Percentiles rank a stretch among this genome's conserved stretches.
Evolutionary conservation across 2,797 vertebrate species (phyloP).

Genomic region (Darevskia mixta): DNA sequence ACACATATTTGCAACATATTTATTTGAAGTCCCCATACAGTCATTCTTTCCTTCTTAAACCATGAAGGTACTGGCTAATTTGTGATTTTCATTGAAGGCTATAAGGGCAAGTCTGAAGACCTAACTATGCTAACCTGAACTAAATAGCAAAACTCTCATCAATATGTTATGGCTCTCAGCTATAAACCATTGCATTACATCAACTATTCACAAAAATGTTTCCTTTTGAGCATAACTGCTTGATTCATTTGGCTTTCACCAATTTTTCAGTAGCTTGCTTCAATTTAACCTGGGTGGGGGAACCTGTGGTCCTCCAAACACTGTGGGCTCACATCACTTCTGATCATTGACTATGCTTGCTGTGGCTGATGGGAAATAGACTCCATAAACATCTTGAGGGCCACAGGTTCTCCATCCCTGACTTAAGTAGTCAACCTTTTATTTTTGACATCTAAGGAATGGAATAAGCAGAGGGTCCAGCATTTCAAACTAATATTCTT

Average conservation of each 20-base stretch:
- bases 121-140: background rate
- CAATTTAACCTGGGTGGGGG: background rate
- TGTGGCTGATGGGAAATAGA: too few relatives aligned
- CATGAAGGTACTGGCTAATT: background rate
- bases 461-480: background rate
- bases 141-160: background rate
- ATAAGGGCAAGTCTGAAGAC: background rate
- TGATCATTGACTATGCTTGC: too few relatives aligned
- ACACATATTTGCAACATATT: background rate
- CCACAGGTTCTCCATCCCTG: too few relatives aligned
- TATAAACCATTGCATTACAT: background rate
- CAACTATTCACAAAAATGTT: background rate
- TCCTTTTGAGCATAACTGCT: background rate
- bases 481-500: constrained; percentile 7
- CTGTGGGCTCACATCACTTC: too few relatives aligned
- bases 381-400: too few relatives aligned
- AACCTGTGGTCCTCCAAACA: too few relatives aligned
- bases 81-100: background rate
- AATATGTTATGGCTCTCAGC: background rate
- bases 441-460: background rate
- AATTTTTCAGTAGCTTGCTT: background rate
- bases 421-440: background rate
- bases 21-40: background rate
- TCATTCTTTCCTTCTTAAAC: background rate
- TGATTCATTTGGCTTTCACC: background rate